Percentiles rank a stretch among this genome's conserved stretches.
These are phyloP conservation scores for Drosophila kanekoi DNA, from an alignment of 2,888 invertebrate species.

Conservation along the genomic window DNA sequence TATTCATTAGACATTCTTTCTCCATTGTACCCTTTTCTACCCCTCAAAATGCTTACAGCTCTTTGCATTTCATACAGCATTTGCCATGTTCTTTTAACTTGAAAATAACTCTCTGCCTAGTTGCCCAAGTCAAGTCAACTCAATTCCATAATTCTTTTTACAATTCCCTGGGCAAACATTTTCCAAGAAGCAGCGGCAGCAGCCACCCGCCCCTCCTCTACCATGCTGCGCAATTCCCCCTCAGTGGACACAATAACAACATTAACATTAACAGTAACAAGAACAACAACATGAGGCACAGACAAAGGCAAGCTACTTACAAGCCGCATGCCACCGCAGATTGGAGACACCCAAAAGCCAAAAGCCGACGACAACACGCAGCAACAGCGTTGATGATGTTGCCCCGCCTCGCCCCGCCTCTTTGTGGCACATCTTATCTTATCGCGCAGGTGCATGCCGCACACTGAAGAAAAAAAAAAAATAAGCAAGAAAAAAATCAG, in stretches of 20 bases:
- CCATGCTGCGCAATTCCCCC: slow-evolving; percentile 13
- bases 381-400: slow-evolving; percentile 31
- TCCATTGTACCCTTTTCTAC: slow-evolving; percentile 5
- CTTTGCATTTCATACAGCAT: slow-evolving; percentile 12
- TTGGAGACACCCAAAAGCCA: slow-evolving; percentile 54
- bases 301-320: slow-evolving; percentile 73
- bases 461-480: slow-evolving; percentile 37
- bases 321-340: slow-evolving; percentile 73
- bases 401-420: slow-evolving; percentile 9
- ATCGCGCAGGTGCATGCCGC: slow-evolving; percentile 76
- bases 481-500: slow-evolving; percentile 19
- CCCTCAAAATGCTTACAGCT: slow-evolving; percentile 14
- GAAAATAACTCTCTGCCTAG: slow-evolving; percentile 10
- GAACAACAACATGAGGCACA: slow-evolving; percentile 42
- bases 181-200: slow-evolving; percentile 59
- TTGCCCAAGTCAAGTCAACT: slow-evolving; percentile 28
- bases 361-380: slow-evolving; percentile 38
- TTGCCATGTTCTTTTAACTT: slow-evolving; percentile 20
- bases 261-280: slow-evolving; percentile 56
- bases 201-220: neutral
- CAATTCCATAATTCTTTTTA: slow-evolving; percentile 63
- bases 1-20: slow-evolving; percentile 13
- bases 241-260: slow-evolving; percentile 54
- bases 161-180: slow-evolving; percentile 71
- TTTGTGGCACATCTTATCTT: slow-evolving; percentile 67